Conservation (phyloP, 2,797 vertebrate species). For the Acanthiza pusilla region DNA sequence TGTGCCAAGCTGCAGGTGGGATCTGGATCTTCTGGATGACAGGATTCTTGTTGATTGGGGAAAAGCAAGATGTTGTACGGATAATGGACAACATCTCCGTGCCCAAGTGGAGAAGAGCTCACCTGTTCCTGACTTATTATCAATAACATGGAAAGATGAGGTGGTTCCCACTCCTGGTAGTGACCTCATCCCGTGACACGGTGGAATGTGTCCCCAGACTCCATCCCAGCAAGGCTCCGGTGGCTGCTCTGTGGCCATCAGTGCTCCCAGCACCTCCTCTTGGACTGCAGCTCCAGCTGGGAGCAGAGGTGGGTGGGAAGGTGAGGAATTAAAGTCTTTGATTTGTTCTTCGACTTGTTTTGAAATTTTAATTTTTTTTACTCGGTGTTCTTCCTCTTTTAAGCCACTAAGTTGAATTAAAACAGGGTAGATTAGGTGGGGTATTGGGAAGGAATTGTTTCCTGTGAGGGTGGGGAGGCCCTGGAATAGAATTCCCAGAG, state of each 20-base stretch:
- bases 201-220: not conserved
- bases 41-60: not conserved
- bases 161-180: rapidly evolving
- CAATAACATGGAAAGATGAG: rapidly evolving
- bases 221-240: not conserved
- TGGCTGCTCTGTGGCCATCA: not conserved
- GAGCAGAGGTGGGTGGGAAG: not conserved
- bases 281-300: not conserved
- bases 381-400: not conserved
- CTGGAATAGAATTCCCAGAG: not conserved
- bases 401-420: not conserved
- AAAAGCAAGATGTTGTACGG: not conserved
- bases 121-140: rapidly evolving
- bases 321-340: not conserved
- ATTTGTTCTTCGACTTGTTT: not conserved
- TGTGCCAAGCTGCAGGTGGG: not conserved
- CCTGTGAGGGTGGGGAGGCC: not conserved
- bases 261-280: rapidly evolving
- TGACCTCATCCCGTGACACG: rapidly evolving
- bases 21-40: not conserved
- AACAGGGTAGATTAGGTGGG: not conserved
- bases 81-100: not conserved
- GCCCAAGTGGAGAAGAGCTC: not conserved
- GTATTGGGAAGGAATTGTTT: rapidly evolving
- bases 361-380: not conserved